A percentile compares a stretch with the other conserved stretches of the same genome.
Evolutionary conservation across 2,113 vertebrate species (phyloP).

Genomic region (Plestiodon gilberti): DNA sequence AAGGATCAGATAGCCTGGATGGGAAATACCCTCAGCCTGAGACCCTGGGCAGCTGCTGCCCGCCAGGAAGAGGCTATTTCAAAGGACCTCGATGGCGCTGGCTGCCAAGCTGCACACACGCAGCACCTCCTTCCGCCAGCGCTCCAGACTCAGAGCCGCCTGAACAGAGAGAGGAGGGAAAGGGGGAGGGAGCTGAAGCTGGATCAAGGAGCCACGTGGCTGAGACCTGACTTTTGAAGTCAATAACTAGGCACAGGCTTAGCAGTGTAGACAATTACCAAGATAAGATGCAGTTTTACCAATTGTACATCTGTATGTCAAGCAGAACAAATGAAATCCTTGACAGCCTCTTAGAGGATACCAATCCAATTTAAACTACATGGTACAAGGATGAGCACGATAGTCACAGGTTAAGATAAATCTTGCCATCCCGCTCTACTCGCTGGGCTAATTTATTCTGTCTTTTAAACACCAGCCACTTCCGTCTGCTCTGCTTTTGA

Average conservation of each 20-base stretch:
- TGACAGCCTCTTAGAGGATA: conserved; percentile 65
- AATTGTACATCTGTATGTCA: conserved; percentile 65
- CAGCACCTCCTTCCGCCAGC: conserved; percentile 6
- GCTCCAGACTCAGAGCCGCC: conserved; percentile 28
- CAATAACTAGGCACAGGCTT: conserved; percentile 60
- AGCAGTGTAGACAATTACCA: conserved; percentile 63
- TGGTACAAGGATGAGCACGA: conserved; percentile 31
- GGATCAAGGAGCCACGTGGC: conserved; percentile 29
- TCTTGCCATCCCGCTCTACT: conserved; percentile 35
- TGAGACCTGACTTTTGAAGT: conserved; percentile 61
- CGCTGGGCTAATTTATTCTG: conserved; percentile 60
- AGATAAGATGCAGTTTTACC: conserved; percentile 70
- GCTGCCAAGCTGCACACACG: no score
- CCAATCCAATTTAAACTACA: conserved; percentile 69
- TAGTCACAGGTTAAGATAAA: conserved; percentile 61
- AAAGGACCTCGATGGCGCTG: no score
- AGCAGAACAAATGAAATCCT: conserved; percentile 70
- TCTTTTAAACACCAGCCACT: conserved; percentile 18
- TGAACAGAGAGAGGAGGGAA: conserved; percentile 13
- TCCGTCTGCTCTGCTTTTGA: conserved; percentile 21
- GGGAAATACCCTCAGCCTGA: no score
- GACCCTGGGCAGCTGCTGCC: no score
- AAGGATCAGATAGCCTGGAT: no score
- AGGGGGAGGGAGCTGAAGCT: conserved; percentile 7
- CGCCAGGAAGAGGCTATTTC: no score